These are phyloP conservation scores for Troides oblongomaculatus DNA, from an alignment of 2,888 invertebrate species.

Conservation along the genomic window DNA sequence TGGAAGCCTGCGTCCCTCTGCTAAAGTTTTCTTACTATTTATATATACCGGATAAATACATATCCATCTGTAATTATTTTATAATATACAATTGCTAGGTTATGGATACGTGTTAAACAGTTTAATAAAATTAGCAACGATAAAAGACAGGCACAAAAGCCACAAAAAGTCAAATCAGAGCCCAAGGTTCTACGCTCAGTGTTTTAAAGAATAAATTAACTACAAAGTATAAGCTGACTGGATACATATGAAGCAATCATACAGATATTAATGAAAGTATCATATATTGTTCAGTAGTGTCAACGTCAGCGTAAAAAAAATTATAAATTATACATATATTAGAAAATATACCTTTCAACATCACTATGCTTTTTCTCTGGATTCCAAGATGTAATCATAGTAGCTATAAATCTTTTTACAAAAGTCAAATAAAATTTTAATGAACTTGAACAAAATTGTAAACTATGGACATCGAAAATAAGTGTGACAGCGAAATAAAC, in stretches of 20 bases:
- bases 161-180: too few relatives aligned
- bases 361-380: conserved; percentile 90
- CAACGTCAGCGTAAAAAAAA: conserved; percentile 14
- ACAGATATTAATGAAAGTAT: too few relatives aligned
- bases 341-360: conserved; percentile 56
- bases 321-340: neutral
- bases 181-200: too few relatives aligned
- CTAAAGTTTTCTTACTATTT: conserved; percentile 94
- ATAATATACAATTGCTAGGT: neutral
- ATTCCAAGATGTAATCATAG: conserved; percentile 82
- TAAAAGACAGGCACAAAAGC: too few relatives aligned
- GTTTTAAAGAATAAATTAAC: too few relatives aligned
- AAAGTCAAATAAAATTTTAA: neutral
- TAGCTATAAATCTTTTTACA: conserved; percentile 60
- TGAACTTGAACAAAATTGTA: neutral
- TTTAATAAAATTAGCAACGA: too few relatives aligned
- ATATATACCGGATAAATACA: conserved; percentile 98
- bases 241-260: too few relatives aligned
- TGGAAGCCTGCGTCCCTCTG: conserved; percentile 92
- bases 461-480: neutral
- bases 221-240: too few relatives aligned
- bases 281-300: neutral
- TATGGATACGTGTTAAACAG: too few relatives aligned
- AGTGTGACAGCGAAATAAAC: neutral
- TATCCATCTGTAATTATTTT: conserved; percentile 86